Conservation (phyloP, 2,888 invertebrate genomes). For the Leucoptera coffeella region DNA sequence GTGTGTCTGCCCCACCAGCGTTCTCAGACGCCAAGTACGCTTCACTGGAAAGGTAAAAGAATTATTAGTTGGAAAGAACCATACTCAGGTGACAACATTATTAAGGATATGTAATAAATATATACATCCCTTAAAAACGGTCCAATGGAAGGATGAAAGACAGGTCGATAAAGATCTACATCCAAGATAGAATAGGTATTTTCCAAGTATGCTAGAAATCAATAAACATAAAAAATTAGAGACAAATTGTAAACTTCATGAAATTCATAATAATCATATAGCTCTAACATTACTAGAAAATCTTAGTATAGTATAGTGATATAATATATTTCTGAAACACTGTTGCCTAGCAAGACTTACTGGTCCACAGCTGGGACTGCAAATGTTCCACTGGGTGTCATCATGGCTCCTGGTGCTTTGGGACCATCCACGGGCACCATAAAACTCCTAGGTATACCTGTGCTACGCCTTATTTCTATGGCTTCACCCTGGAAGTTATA, state of each 20-base stretch:
- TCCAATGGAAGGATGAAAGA: too few relatives aligned
- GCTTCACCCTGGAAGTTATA: slow-evolving; percentile 44
- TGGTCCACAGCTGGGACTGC: slow-evolving; percentile 86
- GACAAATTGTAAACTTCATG: too few relatives aligned
- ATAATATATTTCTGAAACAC: not conserved
- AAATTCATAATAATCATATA: too few relatives aligned
- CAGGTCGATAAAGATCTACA: too few relatives aligned
- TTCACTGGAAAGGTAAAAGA: slow-evolving; percentile 43
- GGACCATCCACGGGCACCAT: slow-evolving; percentile 90
- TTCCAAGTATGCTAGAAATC: too few relatives aligned
- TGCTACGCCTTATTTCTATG: slow-evolving; percentile 84
- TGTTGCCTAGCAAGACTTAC: slow-evolving; percentile 44
- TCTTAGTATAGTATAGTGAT: too few relatives aligned
- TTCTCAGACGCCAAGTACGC: slow-evolving; percentile 67
- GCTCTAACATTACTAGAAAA: not conserved
- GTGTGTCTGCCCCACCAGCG: slow-evolving; percentile 56
- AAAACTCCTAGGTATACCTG: slow-evolving; percentile 96
- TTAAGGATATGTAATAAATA: too few relatives aligned
- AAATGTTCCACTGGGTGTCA: slow-evolving; percentile 81
- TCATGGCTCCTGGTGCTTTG: slow-evolving; percentile 83
- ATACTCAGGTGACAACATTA: too few relatives aligned
- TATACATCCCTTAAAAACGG: too few relatives aligned
- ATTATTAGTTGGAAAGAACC: not conserved
- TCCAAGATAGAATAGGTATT: too few relatives aligned
- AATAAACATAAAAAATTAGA: too few relatives aligned